Evolutionary conservation across 2,888 invertebrate species (phyloP).

Genomic region (Nebria brevicollis): DNA sequence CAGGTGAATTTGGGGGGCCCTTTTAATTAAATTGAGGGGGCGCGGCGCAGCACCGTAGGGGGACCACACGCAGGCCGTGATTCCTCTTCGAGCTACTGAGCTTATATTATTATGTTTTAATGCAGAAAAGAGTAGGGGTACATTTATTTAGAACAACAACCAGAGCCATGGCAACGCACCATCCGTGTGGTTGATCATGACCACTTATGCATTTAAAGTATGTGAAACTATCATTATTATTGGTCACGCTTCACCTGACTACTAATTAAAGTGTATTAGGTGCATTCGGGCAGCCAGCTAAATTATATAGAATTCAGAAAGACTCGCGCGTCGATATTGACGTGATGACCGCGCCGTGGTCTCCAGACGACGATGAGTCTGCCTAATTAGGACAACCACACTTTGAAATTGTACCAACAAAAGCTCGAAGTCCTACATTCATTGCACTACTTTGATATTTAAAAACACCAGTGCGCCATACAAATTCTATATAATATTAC

Average conservation of each 20-base stretch:
- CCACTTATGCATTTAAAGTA: slow-evolving; percentile 47
- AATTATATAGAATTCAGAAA: background rate
- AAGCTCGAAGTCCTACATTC: no score
- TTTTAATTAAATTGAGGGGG: background rate
- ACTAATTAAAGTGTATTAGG: slow-evolving; percentile 47
- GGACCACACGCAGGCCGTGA: background rate
- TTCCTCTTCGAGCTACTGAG: background rate
- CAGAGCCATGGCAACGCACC: background rate
- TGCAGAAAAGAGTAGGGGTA: background rate
- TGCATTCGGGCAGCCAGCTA: background rate
- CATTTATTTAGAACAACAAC: background rate
- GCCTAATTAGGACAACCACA: no score
- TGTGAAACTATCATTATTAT: slow-evolving; percentile 48
- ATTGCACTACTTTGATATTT: no score
- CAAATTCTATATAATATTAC: no score
- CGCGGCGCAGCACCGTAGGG: background rate
- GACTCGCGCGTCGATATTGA: background rate
- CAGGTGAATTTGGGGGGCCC: background rate
- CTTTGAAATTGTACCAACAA: no score
- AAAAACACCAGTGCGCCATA: no score
- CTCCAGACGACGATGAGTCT: no score
- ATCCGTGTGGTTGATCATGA: background rate
- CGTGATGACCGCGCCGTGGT: no score
- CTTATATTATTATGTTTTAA: background rate
- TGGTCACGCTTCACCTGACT: slow-evolving; percentile 43